Evolutionary conservation across 2,888 invertebrate genomes (phyloP), one percentile per base, ranked within the genome.

Genomic region (Rotaria socialis): DNA sequence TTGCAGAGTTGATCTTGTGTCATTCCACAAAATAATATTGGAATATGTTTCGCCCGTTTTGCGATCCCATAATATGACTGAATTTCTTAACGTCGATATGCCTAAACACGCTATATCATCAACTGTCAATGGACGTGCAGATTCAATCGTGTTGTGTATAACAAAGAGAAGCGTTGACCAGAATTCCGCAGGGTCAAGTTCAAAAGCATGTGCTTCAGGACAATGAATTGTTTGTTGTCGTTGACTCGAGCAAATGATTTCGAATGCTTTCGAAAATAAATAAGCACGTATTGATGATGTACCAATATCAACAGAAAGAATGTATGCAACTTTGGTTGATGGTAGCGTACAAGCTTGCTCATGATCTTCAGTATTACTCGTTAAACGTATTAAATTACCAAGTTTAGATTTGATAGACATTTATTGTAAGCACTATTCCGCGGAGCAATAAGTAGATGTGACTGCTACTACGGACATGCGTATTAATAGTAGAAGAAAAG

Each of bases 221-320:
- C n/a, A 58, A 43, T 22, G 43, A 35, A 43, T n/a, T 47, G 56
- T 56, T 58, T 58, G 60, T 58, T 43, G 5, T 85, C 43, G 55
- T 85, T 85, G 85, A 43, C 43, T 47, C 47, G 60, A 58, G 14
- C 27, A 52, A 19, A 60, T 60, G 43, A 85, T 60, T 35, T 85
- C 24, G 43, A 85, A 56, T 11, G 50, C 4, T 85, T 85, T 41
- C 3, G 56, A 56, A 85, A 85, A 85, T 43, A 85, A 2, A 60
- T 19, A 58, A 43, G 85, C 85, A 52, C 85, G 50, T 24, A 60
- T 43, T 41, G 58, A 58, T 58, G 85, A 52, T 41, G 85, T 85
- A 58, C 85, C 85, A 43, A 58, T 56, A 47, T 85, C 85, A 52
- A 85, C 43, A 3, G 85, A 85, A 35, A 85, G 35, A 24, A 85